These are phyloP conservation scores for Neuroterus valhalla DNA, from an alignment of 1,140 invertebrate species.

Conservation along the genomic window DNA sequence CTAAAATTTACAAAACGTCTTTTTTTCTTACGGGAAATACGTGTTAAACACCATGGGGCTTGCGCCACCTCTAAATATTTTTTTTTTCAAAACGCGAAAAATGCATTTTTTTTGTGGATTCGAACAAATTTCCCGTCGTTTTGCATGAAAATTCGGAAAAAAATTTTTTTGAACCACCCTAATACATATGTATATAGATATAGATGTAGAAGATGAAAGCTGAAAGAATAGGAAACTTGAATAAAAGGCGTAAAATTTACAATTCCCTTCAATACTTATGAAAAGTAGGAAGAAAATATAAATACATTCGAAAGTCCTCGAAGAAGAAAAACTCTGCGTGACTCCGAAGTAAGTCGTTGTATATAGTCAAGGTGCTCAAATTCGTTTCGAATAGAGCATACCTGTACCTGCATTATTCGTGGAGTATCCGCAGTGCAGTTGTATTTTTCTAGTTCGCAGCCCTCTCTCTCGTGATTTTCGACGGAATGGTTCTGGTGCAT, in stretches of 20 bases:
- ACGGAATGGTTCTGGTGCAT: slow-evolving; percentile 34
- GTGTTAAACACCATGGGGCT: too few relatives aligned
- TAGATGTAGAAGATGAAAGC: too few relatives aligned
- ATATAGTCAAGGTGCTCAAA: slow-evolving; percentile 3
- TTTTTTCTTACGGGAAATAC: too few relatives aligned
- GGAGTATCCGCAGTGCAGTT: slow-evolving; percentile 47
- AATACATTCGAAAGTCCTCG: not conserved
- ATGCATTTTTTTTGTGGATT: too few relatives aligned
- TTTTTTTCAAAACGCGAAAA: too few relatives aligned
- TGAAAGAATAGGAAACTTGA: too few relatives aligned
- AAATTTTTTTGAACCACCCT: too few relatives aligned
- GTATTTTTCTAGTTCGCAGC: slow-evolving; percentile 54
- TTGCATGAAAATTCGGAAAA: too few relatives aligned
- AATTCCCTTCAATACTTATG: not conserved
- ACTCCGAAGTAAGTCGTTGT: not conserved
- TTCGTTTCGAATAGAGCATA: slow-evolving; percentile 32
- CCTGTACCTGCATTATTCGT: slow-evolving; percentile 54
- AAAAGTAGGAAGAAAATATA: not conserved
- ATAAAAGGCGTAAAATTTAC: not conserved
- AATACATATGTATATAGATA: too few relatives aligned
- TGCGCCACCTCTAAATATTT: too few relatives aligned
- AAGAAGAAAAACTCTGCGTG: not conserved
- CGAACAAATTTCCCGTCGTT: too few relatives aligned
- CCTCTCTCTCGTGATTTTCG: slow-evolving; percentile 32
- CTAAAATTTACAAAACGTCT: too few relatives aligned